A percentile compares a stretch with the other conserved stretches of the same genome.
Evolutionary conservation across 2,113 vertebrate genomes (phyloP).

Genomic region (Oenanthe oenanthe): DNA sequence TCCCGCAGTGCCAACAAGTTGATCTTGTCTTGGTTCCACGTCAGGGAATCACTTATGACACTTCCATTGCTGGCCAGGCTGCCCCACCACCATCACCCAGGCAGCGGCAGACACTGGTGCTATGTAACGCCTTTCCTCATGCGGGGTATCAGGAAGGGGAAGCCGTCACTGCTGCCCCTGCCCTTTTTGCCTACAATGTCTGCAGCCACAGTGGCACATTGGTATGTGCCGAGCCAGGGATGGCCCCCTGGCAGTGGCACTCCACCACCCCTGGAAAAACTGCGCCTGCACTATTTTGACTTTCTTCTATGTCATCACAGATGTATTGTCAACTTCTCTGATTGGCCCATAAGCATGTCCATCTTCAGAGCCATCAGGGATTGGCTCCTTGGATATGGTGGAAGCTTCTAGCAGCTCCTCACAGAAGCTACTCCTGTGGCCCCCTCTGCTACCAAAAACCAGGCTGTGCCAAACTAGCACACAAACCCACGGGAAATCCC

Average conservation of each 20-base stretch:
- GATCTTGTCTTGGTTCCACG: background rate
- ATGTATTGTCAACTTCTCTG: background rate
- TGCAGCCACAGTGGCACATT: background rate
- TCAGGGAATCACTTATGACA: background rate
- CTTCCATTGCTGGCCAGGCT: too few relatives aligned
- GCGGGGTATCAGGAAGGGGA: background rate
- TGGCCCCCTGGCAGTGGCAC: background rate
- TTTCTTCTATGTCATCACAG: background rate
- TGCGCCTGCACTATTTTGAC: too few relatives aligned
- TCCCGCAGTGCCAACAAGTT: background rate
- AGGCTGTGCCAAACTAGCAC: background rate
- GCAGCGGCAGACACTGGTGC: too few relatives aligned
- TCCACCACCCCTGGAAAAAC: background rate
- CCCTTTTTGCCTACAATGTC: background rate
- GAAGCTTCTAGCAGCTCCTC: background rate
- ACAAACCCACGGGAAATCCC: background rate
- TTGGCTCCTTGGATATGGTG: background rate
- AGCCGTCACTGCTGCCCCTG: too few relatives aligned
- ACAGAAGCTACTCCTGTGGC: background rate
- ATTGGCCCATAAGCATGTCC: too few relatives aligned
- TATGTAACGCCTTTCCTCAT: background rate
- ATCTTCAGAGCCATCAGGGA: background rate
- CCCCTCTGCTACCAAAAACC: too few relatives aligned
- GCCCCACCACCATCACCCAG: too few relatives aligned
- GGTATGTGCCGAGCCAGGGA: rapidly evolving